These are phyloP conservation scores for Melopsittacus undulatus DNA, from an alignment of 2,797 vertebrate species.

Conservation along the genomic window DNA sequence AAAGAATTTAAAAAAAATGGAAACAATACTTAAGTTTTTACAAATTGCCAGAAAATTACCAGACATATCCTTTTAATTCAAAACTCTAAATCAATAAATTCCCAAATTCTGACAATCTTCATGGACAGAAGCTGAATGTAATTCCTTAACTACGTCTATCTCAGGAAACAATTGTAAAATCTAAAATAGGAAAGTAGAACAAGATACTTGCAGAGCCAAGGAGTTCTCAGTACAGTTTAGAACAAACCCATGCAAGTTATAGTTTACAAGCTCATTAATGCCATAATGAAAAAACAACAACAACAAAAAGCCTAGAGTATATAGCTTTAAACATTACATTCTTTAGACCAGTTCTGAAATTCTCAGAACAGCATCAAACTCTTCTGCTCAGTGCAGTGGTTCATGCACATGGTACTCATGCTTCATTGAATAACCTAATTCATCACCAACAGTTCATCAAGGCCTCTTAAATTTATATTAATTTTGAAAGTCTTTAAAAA, in stretches of 20 bases:
- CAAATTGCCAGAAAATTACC: background rate
- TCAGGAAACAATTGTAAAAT: background rate
- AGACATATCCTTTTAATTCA: background rate
- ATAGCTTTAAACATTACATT: no score
- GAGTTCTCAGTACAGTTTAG: background rate
- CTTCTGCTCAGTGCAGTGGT: fast-evolving
- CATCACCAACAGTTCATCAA: background rate
- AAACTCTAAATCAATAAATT: background rate
- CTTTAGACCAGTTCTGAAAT: background rate
- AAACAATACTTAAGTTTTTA: background rate
- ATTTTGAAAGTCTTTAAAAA: background rate
- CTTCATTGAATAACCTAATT: background rate
- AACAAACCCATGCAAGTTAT: background rate
- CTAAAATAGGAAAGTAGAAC: background rate
- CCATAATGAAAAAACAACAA: background rate
- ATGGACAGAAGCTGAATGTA: background rate
- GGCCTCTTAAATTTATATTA: background rate
- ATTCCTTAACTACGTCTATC: background rate
- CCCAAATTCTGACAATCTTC: background rate
- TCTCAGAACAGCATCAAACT: background rate
- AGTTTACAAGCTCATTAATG: background rate
- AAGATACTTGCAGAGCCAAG: background rate
- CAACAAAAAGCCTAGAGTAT: background rate
- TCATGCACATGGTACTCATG: fast-evolving
- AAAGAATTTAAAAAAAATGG: background rate